Percentiles rank a stretch among this genome's conserved stretches.
These are phyloP conservation scores for Aselliscus stoliczkanus DNA, from an alignment of 2,797 vertebrate species.

Conservation along the genomic window DNA sequence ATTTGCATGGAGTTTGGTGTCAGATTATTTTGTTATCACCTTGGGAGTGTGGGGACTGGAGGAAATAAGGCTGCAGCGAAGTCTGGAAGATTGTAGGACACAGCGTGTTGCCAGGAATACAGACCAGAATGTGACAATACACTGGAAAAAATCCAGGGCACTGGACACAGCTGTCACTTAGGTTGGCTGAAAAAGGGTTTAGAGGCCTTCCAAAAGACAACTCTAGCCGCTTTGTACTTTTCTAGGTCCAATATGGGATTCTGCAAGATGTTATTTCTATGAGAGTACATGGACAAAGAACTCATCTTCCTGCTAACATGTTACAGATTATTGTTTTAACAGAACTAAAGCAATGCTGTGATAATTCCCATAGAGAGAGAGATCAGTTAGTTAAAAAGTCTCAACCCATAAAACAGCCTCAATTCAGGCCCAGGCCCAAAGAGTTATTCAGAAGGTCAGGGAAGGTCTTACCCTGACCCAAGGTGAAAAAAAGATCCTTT, in stretches of 20 bases:
- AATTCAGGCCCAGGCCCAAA: background rate
- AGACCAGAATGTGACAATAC: background rate
- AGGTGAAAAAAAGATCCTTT: background rate
- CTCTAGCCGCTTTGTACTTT: background rate
- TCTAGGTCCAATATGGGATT: background rate
- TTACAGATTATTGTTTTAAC: slow-evolving; percentile 8
- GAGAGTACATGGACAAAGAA: background rate
- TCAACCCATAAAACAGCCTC: background rate
- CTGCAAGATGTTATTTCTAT: slow-evolving; percentile 15
- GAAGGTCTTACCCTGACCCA: background rate
- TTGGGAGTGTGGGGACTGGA: background rate
- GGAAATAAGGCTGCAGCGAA: background rate
- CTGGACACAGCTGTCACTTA: background rate
- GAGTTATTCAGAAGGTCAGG: background rate
- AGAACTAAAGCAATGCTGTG: background rate
- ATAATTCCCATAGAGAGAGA: background rate
- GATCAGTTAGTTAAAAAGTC: slow-evolving; percentile 7
- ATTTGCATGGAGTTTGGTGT: background rate
- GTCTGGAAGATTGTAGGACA: background rate
- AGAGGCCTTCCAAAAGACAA: background rate
- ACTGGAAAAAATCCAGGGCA: background rate
- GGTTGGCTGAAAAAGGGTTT: background rate
- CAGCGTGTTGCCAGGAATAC: background rate
- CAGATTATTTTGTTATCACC: background rate
- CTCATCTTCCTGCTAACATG: background rate